phyloP scores from a whole-genome alignment of 2,888 invertebrate genomes.

The Polymixis flavicincta region DNA sequence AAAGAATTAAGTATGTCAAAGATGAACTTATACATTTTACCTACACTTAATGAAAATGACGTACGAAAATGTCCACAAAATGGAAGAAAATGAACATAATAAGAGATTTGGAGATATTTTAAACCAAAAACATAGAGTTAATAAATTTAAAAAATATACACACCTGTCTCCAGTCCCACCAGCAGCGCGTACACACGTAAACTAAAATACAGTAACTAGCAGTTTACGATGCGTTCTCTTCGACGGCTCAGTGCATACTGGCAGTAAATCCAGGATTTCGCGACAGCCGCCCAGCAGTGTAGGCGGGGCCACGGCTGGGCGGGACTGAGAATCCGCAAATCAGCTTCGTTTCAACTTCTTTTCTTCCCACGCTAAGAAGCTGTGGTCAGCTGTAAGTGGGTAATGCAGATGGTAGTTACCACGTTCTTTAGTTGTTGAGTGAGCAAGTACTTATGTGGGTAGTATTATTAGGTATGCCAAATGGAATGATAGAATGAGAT shows the following conservation, averaged over 20 bases:
- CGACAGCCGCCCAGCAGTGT: conserved; percentile 78
- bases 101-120: neutral
- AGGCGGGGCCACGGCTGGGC: conserved; percentile 85
- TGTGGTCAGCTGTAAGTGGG: conserved; percentile 77
- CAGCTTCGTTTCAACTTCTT: conserved; percentile 81
- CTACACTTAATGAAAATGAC: neutral
- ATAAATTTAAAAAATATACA: conserved; percentile 31
- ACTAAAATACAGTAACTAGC: conserved; percentile 48
- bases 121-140: neutral
- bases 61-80: neutral
- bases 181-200: conserved; percentile 61
- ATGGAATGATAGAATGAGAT: conserved; percentile 24
- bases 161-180: conserved; percentile 52
- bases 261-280: conserved; percentile 60
- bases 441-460: conserved; percentile 7
- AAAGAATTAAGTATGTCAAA: neutral
- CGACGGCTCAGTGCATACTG: conserved; percentile 74
- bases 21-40: neutral
- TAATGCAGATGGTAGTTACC: conserved; percentile 70
- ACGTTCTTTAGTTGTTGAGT: conserved; percentile 64
- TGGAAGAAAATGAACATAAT: neutral
- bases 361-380: conserved; percentile 80
- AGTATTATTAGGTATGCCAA: conserved; percentile 13
- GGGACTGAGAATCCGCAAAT: conserved; percentile 81
- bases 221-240: conserved; percentile 62